Conservation (phyloP, 2,797 vertebrate species). For the Neopelma chrysocephalum region DNA sequence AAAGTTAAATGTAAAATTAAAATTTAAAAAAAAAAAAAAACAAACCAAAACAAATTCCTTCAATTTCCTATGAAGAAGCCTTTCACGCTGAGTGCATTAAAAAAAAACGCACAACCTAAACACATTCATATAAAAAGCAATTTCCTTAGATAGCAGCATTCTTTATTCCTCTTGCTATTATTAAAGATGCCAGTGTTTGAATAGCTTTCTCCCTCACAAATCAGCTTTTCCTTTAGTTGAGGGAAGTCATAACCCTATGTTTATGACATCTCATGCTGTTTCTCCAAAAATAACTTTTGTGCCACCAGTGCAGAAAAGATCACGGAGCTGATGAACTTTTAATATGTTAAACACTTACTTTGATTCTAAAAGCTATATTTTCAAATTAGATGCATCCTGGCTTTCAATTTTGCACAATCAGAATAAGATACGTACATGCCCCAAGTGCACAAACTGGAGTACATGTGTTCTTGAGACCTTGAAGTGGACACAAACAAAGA, state of each 20-base stretch:
- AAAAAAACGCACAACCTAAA: not conserved
- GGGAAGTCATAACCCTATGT: constrained; percentile 27
- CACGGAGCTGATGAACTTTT: constrained; percentile 21
- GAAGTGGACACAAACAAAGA: not conserved
- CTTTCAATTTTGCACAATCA: not conserved
- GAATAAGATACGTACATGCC: not conserved
- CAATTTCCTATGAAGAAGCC: not conserved
- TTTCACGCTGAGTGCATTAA: not conserved
- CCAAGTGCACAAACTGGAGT: not conserved
- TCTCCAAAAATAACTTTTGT: constrained; percentile 43
- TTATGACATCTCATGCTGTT: constrained; percentile 47
- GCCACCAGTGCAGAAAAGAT: constrained; percentile 16
- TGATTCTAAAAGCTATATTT: not conserved
- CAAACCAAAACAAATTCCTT: not conserved
- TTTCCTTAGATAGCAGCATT: constrained; percentile 48
- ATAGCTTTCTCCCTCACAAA: constrained; percentile 32
- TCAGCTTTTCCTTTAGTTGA: constrained; percentile 36
- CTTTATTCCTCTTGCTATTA: constrained; percentile 50
- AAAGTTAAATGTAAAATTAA: not conserved
- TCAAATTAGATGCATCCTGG: not conserved
- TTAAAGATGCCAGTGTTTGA: constrained; percentile 38
- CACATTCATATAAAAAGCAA: constrained; percentile 38
- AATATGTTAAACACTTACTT: constrained; percentile 22
- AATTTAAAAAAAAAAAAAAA: not conserved
- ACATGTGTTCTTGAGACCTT: not conserved